Conservation (phyloP, 1,140 invertebrate species). For the Neodiprion lecontei region DNA sequence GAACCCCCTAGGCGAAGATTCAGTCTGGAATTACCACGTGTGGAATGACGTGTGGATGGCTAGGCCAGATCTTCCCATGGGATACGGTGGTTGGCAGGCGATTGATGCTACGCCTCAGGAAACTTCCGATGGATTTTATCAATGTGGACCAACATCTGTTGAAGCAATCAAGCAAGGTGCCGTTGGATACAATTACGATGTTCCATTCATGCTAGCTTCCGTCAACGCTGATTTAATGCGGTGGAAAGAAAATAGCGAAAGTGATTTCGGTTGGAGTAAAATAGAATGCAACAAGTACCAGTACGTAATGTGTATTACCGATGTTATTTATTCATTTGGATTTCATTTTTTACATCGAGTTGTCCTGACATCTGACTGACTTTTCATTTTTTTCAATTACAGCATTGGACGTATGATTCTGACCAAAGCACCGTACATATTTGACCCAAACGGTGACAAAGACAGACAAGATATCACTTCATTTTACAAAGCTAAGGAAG, state of each 20-base stretch:
- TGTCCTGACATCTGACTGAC: conserved; percentile 1
- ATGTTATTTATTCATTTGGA: conserved; percentile 12
- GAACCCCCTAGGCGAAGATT: conserved; percentile 42
- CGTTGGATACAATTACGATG: conserved; percentile 69
- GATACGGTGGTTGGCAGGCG: conserved; percentile 70
- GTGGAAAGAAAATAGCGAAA: conserved; percentile 66
- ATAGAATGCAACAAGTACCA: conserved; percentile 75
- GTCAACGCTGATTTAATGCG: conserved; percentile 70
- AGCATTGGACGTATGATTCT: conserved; percentile 79
- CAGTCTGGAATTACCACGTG: conserved; percentile 73
- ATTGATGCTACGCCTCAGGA: conserved; percentile 71
- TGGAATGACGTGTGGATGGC: conserved; percentile 79
- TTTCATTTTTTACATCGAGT: conserved; percentile 25
- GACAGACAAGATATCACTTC: conserved; percentile 75
- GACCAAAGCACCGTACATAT: conserved; percentile 77
- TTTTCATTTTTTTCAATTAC: conserved; percentile 31
- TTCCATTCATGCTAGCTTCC: conserved; percentile 69
- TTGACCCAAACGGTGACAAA: conserved; percentile 72
- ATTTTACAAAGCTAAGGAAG: conserved; percentile 79
- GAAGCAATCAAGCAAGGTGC: conserved; percentile 69
- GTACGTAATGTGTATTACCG: conserved; percentile 55
- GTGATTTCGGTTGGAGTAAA: conserved; percentile 67
- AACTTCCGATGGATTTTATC: conserved; percentile 60
- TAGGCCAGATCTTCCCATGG: conserved; percentile 66
- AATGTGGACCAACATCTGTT: conserved; percentile 71